Evolutionary conservation across 2,797 vertebrate genomes (phyloP), one percentile per base, ranked within the genome.

Genomic region (Oceanodroma leucorhoa): DNA sequence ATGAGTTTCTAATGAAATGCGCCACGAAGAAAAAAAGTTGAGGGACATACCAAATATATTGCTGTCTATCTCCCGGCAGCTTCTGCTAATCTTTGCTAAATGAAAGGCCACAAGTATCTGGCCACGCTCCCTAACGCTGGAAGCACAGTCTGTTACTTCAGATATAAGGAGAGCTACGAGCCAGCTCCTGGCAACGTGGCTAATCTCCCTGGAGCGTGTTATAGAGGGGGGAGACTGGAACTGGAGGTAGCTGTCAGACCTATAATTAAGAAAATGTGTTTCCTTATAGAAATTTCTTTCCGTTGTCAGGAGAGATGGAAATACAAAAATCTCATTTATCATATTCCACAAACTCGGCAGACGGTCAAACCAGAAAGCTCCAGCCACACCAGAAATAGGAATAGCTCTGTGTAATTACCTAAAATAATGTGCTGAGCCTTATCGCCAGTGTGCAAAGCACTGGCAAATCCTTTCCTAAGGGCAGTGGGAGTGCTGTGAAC

Each of bases 271-370:
- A 93, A 87, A 89, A 81, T 36, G 5, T 86, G 43, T 77, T 92
- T 88, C 57, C n/a, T 41, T 84, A 71, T 46, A 89, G 84, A 93
- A 91, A 90, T 91, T 58, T 91, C 23, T 69, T 90, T 66, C 53
- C 0, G 11, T 86, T 94, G 76, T 81, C 77, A 81, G 89, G 65
- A 87, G 73, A 81, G 66, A 93, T 69, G 51, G 85, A 92, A 96
- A 94, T 85, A 79, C 51, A 87, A 94, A 73, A 95, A 92, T 89
- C 83, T 92, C 62, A 54, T 96, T 94, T 95, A 67, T 93, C 58
- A 32, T 75, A 67, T 83, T 64, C 14, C 51, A 83, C 60, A 91
- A 85, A 87, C 70, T 61, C 3, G 3, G 67, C 69, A 86, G 90
- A 76, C 3, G 0, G 34, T 93, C 70, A 60, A 55, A 80, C 16